Conservation (phyloP, 2,888 invertebrate species). For the Callimorpha dominula region DNA sequence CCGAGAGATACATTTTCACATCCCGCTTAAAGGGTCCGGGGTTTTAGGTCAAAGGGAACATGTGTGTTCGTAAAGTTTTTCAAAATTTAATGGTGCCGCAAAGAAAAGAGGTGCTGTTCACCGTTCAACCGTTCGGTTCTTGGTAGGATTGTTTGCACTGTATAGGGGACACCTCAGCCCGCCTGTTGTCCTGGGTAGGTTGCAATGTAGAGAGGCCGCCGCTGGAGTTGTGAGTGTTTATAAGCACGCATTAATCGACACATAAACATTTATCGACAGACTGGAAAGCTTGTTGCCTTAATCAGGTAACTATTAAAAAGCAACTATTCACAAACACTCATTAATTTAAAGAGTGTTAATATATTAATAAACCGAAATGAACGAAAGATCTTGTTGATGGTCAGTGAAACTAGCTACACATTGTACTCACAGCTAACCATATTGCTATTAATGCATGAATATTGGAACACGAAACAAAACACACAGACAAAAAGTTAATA, state of each 20-base stretch:
- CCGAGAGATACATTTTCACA: too few species aligned
- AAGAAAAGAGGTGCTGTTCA: too few species aligned
- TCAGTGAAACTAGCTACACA: not conserved
- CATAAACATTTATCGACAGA: not conserved
- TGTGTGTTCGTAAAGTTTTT: too few species aligned
- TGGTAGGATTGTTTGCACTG: too few species aligned
- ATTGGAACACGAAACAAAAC: not conserved
- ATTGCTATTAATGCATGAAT: not conserved
- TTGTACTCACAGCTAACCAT: not conserved
- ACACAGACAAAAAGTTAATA: constrained; percentile 8
- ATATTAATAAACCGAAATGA: not conserved
- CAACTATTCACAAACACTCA: not conserved
- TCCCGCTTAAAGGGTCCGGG: too few species aligned
- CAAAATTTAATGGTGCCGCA: too few species aligned
- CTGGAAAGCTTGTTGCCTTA: not conserved
- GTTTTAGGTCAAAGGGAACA: too few species aligned
- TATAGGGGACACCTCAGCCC: not conserved
- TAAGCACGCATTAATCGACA: too few species aligned
- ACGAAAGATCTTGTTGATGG: too few species aligned
- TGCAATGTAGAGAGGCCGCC: not conserved
- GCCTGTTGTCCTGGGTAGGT: not conserved
- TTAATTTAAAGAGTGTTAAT: not conserved
- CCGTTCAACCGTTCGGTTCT: too few species aligned
- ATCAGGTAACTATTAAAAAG: not conserved
- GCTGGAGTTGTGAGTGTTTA: not conserved